Base-by-base conservation (phyloP, 1,140 invertebrate species). In the Stenopsyche tienmushanensis region DNA sequence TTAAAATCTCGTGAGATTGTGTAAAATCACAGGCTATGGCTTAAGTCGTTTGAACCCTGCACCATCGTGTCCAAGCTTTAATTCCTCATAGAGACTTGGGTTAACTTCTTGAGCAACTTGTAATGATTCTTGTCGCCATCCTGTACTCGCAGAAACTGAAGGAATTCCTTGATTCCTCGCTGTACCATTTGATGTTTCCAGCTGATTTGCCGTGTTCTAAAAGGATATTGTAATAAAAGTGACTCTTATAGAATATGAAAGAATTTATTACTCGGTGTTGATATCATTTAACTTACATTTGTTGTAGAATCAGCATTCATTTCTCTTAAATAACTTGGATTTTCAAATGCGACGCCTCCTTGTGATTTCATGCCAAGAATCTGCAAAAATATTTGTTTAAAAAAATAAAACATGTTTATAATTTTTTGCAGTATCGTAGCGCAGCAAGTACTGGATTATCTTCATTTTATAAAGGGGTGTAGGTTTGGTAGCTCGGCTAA, bases 291-390 rank as follows among this genome's bases (percentile, higher is more conserved):
- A 78, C 80, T 80, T 81, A 89, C 88, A 78, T 89, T 80, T 0
- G 73, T 83, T 60, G 85, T 82, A 71, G 86, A 83, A 71, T 90
- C 88, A 77, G 86, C 83, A 75, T 87, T 87, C 23, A 88, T 82
- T 73, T 90, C 90, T 64, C 89, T 81, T 55, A 91, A 83, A 76
- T 93, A 93, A 71, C 89, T 91, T 1, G 90, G 90, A 80, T 93
- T 93, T 75, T 92, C 90, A 75, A 93, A 93, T 2, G 90, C 90
- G 50, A 92, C 89, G 20, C 88, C 89, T 52, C 85, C 84, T 66
- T 83, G 81, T 18, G 82, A 78, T 66, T 84, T 84, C 15, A 83
- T 68, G 59, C 79, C 78, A 18, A 84, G 73, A 70, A 76, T 78
- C 79, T 80, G 74, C 7, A 29, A 9, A 20, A 62, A 62, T n/a